A percentile compares a stretch with the other conserved stretches of the same genome.
phyloP scores from a whole-genome alignment of 2,888 invertebrate genomes.

The Philereme vetulata region DNA sequence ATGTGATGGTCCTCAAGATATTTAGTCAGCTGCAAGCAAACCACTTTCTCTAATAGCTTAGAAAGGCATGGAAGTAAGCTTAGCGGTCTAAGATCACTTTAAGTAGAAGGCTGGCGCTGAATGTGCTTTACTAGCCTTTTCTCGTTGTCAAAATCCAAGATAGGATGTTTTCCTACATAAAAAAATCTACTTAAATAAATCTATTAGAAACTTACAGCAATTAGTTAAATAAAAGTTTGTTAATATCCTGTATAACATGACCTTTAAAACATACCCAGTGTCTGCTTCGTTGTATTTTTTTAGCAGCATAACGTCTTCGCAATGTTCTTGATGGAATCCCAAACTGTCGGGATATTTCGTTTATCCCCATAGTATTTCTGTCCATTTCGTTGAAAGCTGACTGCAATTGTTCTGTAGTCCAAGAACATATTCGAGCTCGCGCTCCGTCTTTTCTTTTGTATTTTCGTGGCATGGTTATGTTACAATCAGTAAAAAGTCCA shows the following conservation, averaged over 20 bases:
- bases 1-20: no score
- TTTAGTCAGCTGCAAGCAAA: no score
- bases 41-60: no score
- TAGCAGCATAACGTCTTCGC: slow-evolving; percentile 40
- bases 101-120: no score
- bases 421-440: slow-evolving; percentile 38
- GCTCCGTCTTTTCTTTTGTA: slow-evolving; percentile 36
- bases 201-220: background rate
- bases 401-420: slow-evolving; percentile 38
- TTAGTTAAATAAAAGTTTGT: background rate
- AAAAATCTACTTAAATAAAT: no score
- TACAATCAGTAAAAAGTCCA: background rate
- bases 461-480: slow-evolving; percentile 33
- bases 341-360: slow-evolving; percentile 43
- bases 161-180: slow-evolving; percentile 7
- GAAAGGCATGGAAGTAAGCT: no score
- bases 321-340: slow-evolving; percentile 42
- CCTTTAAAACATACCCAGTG: slow-evolving; percentile 7
- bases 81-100: no score
- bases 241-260: background rate
- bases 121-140: no score
- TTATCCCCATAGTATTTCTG: slow-evolving; percentile 37
- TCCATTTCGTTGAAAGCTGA: slow-evolving; percentile 42
- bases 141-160: no score
- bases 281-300: slow-evolving; percentile 35